Percentiles rank a stretch among this genome's conserved stretches.
Conservation (phyloP, 2,113 vertebrate species). For the Pandion haliaetus region DNA sequence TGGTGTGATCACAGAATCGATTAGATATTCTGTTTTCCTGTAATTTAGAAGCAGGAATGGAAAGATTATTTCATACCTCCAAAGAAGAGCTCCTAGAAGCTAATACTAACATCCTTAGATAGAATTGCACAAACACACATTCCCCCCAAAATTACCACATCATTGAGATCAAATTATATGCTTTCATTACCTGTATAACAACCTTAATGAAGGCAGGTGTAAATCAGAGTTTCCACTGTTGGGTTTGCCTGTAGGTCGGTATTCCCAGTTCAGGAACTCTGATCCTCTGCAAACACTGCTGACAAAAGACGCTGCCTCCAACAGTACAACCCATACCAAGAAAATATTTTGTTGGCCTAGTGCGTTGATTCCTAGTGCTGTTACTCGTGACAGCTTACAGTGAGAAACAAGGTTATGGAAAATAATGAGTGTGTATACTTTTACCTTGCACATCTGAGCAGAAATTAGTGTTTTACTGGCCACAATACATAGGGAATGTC, state of each 20-base stretch:
- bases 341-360: not conserved
- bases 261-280: not conserved
- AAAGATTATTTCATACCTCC: not conserved
- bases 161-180: not conserved
- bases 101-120: not conserved
- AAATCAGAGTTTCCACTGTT: not conserved
- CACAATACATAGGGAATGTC: not conserved
- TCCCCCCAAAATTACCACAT: not conserved
- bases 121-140: not conserved
- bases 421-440: not conserved
- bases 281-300: not conserved
- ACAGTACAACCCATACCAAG: not conserved
- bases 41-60: not conserved
- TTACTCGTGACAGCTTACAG: not conserved
- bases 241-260: not conserved
- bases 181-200: not conserved
- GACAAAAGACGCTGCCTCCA: not conserved
- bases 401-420: not conserved
- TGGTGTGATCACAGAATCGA: rapidly evolving
- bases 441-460: not conserved
- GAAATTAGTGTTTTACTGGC: not conserved
- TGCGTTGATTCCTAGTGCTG: not conserved
- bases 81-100: not conserved
- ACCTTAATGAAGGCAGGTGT: not conserved
- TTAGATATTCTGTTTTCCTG: not conserved